These are phyloP conservation scores for Okapia johnstoni DNA, from an alignment of 2,113 vertebrate species.

Conservation along the genomic window DNA sequence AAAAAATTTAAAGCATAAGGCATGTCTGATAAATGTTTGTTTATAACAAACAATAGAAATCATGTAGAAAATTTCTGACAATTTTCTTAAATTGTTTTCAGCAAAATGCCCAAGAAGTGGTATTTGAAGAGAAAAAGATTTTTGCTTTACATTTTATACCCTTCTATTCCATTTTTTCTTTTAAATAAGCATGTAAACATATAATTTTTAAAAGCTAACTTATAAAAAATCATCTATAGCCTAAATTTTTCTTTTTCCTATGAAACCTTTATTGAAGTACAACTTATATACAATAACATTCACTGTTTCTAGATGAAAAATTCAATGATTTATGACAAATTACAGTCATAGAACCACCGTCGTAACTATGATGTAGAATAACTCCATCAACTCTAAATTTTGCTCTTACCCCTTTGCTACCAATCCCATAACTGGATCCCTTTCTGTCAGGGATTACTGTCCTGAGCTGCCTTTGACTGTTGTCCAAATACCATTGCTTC, in stretches of 20 bases:
- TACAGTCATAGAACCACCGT: not conserved
- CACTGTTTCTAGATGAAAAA: not conserved
- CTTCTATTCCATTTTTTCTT: not conserved
- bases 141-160: not conserved
- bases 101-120: not conserved
- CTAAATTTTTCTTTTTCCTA: not conserved
- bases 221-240: not conserved
- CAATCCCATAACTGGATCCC: not conserved
- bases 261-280: not conserved
- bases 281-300: not conserved
- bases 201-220: slow-evolving; percentile 21
- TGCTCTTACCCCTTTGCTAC: not conserved
- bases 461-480: not conserved
- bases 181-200: not conserved
- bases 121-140: not conserved
- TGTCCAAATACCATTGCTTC: not conserved
- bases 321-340: not conserved
- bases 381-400: not conserved
- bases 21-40: not conserved
- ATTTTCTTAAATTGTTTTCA: not conserved
- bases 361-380: not conserved
- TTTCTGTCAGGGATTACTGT: not conserved
- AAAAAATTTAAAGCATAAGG: not conserved
- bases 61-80: not conserved
- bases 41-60: not conserved